A percentile compares a stretch with the other conserved stretches of the same genome.
Evolutionary conservation across 2,888 invertebrate species (phyloP).

Genomic region (Bugulina stolonifera): DNA sequence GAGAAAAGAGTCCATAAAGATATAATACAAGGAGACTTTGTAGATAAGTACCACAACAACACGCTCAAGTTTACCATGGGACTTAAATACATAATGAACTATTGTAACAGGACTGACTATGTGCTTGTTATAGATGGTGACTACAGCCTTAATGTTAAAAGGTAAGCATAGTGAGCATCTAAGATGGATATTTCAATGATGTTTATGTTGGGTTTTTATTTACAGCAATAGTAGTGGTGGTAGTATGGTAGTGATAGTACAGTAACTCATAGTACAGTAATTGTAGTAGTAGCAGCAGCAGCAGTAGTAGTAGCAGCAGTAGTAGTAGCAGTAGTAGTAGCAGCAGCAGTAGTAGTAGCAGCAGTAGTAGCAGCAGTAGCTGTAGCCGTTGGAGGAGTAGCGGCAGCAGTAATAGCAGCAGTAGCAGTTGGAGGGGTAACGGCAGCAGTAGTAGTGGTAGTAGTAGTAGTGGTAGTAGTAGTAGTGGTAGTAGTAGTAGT

Average conservation of each 20-base stretch:
- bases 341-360: constrained; percentile 28
- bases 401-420: constrained; percentile 1
- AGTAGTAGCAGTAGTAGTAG: constrained; percentile 25
- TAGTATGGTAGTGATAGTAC: too few relatives aligned
- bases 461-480: constrained; percentile 21
- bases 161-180: neutral
- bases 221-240: too few relatives aligned
- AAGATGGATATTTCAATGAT: too few relatives aligned
- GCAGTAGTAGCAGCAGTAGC: constrained; percentile 23
- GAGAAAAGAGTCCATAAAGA: neutral
- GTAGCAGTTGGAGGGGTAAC: constrained; percentile 23
- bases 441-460: constrained; percentile 20
- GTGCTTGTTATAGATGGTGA: constrained; percentile 16
- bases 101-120: neutral
- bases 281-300: constrained; percentile 18
- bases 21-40: constrained; percentile 8
- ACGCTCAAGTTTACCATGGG: constrained; percentile 17
- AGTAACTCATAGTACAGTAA: too few relatives aligned
- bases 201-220: too few relatives aligned
- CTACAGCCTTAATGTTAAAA: constrained; percentile 21
- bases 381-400: constrained; percentile 16
- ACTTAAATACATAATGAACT: neutral
- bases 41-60: constrained; percentile 10
- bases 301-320: constrained; percentile 24
- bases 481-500: neutral